Base-by-base conservation (phyloP, 2,888 invertebrate genomes). In the Temnothorax unifasciatus region DNA sequence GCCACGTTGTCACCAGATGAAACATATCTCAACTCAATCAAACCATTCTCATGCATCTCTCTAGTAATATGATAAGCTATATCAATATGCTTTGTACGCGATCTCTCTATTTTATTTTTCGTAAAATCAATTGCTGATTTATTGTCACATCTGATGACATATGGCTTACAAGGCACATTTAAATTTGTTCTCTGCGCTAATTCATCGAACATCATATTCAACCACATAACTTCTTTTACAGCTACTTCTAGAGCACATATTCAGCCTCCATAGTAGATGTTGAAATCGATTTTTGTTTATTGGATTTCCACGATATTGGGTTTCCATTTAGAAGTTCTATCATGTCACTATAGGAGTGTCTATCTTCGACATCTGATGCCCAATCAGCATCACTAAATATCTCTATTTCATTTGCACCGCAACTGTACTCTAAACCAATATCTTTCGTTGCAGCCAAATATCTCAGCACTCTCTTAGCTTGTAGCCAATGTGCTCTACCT, bases 321-420 rank as follows among this genome's bases (percentile, higher is more conserved):
- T 76, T 83, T 9, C 52, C 52, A 18, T 41, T 61, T 38, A 83
- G 9, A 11, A 57, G 21, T 0, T 63, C 25, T 21, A 66, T n/a
- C 11, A 63, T 77, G 0, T 64, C 54, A 44, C 64, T 83, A 25
- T 57, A 71, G 0, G 71, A 82, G 11, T 85, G 85, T 18, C 76
- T 76, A 57, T 85, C 85, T n/a, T 85, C 76, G 0, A 50, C 8
- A 13, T 85, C 71, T 1, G 29, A 13, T 41, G 73, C 85, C 71
- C 82, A 85, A 47, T 82, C 82, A 13, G 64, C 69, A 9, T 85
- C 76, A 11, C 64, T 74, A 41, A 15, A 85, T 15, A 77, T 71
- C 18, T 82, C 82, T 64, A 85, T 29, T 1, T 41, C 73, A 41
- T 34, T 47, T 13, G 3, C 0, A n/a, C 47, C 41, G 15, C 13